Evolutionary conservation across 2,888 invertebrate species (phyloP).

Genomic region (Philonicus albiceps): DNA sequence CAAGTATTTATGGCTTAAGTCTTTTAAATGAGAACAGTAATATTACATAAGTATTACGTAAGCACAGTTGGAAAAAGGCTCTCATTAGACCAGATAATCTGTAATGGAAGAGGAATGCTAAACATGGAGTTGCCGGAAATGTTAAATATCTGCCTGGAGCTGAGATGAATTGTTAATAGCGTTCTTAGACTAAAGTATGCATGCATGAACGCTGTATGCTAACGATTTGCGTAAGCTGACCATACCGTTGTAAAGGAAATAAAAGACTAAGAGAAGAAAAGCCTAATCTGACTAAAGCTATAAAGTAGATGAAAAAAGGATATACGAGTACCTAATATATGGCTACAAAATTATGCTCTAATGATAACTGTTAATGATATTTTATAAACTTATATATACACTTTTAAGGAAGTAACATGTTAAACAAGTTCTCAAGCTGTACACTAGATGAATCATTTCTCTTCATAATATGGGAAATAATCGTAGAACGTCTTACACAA

Average conservation of each 20-base stretch:
- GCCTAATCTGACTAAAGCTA: background rate
- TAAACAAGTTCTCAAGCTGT: no score
- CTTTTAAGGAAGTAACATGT: no score
- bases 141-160: background rate
- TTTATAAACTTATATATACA: no score
- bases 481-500: no score
- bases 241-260: background rate
- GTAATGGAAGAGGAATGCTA: background rate
- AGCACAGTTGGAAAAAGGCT: background rate
- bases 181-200: background rate
- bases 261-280: background rate
- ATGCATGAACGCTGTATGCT: background rate
- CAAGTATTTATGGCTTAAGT: background rate
- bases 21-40: background rate
- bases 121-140: background rate
- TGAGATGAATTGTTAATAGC: background rate
- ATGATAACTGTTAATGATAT: background rate
- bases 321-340: no score
- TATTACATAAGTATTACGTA: background rate
- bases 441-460: no score
- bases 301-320: background rate
- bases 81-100: background rate
- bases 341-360: no score
- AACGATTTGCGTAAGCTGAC: background rate
- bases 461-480: no score